Evolutionary conservation across 2,797 vertebrate species (phyloP), one percentile per base, ranked within the genome.

Genomic region (Okamejei kenojei): DNA sequence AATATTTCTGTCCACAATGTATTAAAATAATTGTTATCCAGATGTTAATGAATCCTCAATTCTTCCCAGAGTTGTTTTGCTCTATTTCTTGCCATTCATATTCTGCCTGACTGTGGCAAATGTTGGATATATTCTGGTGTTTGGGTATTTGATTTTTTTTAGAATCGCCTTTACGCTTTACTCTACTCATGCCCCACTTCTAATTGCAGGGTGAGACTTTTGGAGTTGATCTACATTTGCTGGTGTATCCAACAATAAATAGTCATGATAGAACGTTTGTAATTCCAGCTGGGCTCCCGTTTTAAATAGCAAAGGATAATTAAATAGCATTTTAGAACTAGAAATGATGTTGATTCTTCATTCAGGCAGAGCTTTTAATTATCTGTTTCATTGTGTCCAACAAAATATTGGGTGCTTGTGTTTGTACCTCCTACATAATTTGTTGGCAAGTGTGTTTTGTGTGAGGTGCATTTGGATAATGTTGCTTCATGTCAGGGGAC

Each of bases 301-400:
- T 68, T 68, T 68, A 88, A 68, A 88, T 88, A 88, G 82, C 7
- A 88, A 9, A 63, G 19, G 17, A 68, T 88, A 88, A 88, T 88
- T 88, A 68, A 68, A 5, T 35, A 21, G 84, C 35, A 32, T 68
- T 88, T 68, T 88, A 65, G 32, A 88, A 68, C 29, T 35, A 7
- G 68, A 65, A 68, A 68, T 35, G n/a, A 35, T 63, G 21, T 68
- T 88, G 84, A 68, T 88, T 63, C n/a, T 68, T 68, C 32, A 19
- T 6, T 54, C 45, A 54, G 15, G 63, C 84, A 38, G 84, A 88
- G 63, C 61, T 68, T 68, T 68, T 68, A 88, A 68, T n/a, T 32
- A 5, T 65, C 63, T 23, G 17, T 88, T 88, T 68, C 35, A 63
- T 2, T 88, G 32, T 35, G 21, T 32, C 63, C 7, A 15, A 19